Conservation (phyloP, 2,797 vertebrate genomes). For the Anguilla obscura region DNA sequence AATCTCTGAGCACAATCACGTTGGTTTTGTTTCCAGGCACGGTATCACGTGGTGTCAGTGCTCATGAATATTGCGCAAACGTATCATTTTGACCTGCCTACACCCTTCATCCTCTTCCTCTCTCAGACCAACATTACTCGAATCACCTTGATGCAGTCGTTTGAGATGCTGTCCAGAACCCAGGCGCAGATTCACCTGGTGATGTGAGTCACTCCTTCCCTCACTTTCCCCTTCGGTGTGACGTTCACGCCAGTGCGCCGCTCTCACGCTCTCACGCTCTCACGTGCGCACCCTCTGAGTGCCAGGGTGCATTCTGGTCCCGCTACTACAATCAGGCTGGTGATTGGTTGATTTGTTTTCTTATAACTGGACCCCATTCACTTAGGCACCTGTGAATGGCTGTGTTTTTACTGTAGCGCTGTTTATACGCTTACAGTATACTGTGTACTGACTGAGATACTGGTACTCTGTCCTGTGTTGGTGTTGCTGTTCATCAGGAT, state of each 20-base stretch:
- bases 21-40: neutral
- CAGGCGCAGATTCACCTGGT: conserved; percentile 73
- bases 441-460: neutral
- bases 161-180: conserved; percentile 64
- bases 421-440: neutral
- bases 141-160: conserved; percentile 61
- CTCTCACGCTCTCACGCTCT: neutral
- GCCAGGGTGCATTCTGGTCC: too few relatives aligned
- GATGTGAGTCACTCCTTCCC: conserved; percentile 67
- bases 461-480: neutral
- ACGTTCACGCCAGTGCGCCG: neutral
- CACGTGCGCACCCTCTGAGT: neutral
- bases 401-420: neutral
- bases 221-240: neutral
- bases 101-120: neutral
- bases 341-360: neutral
- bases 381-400: neutral
- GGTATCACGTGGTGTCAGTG: neutral
- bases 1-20: neutral
- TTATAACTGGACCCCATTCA: neutral
- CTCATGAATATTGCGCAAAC: neutral
- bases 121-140: conserved; percentile 67
- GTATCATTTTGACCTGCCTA: neutral
- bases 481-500: neutral
- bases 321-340: too few relatives aligned